Base-by-base conservation (phyloP, 2,797 vertebrate species). In the Tapirus indicus region DNA sequence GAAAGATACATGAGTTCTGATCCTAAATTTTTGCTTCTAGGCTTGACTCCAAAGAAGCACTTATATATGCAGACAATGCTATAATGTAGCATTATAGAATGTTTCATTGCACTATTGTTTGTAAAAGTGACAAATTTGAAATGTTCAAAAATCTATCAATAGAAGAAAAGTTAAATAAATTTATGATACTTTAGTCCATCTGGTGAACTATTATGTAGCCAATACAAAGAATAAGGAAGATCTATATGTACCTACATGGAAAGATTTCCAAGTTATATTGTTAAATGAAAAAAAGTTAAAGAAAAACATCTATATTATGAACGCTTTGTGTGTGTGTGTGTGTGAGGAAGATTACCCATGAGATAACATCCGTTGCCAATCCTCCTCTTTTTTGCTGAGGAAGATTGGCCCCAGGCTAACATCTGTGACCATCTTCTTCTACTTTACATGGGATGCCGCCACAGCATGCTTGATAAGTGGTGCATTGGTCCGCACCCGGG, bases 121-220 rank as follows among this genome's bases (percentile, higher is more conserved):
- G 17, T 62, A 62, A 95, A 54, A 80, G 32, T 35, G 84, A 74
- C 56, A 83, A 29, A 52, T 32, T 20, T 72, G 32, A 82, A 93
- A 68, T 71, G 77, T 38, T 18, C 27, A 58, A 56, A 14, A 83
- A 74, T 66, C 25, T 41, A 80, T 75, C 66, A 85, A 52, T 25
- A 71, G 71, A 93, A 85, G 54, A 85, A 85, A 89, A 66, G 17
- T 32, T 88, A 60, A 96, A 35, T 47, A 75, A 56, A 68, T 49
- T 54, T 92, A 52, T 87, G 38, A 11, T 71, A 11, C 13, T 83
- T 91, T 38, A 94, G 71, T 74, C 29, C 83, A 69, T 14, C 52
- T 0, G 38, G 44, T 87, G 44, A 78, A 83, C 79, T 84, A 71
- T 54, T 29, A 23, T 35, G 23, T 21, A 84, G 27, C 20, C 78